Base-by-base conservation (phyloP, 1,140 invertebrate genomes). In the Lasioglossum albipes region DNA sequence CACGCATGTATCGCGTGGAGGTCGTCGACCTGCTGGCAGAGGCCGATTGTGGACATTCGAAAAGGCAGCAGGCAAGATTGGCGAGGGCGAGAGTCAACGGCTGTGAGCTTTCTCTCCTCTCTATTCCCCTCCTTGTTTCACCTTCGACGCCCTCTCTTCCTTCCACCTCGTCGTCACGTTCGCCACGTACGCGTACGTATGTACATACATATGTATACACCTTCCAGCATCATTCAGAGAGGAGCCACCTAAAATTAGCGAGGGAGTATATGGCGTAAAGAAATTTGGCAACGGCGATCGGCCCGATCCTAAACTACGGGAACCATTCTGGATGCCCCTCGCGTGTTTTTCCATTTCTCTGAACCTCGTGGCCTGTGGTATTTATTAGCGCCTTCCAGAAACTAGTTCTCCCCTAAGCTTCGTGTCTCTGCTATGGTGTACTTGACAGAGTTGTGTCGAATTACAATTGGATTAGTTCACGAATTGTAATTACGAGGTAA, bases 161-260 rank as follows among this genome's bases (percentile, higher is more conserved):
- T 61, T 59, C 59, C 54, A 73, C 45, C 61, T 45, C 52, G 61
- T 20, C 75, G 79, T n/a, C n/a, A n/a, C 88, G 79, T 78, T 64
- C 62, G 72, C 70, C 68, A 77, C 69, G 36, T 36, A 36, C 36
- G 27, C 45, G 45, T 10, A 45, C 45, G 45, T 45, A 45, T 12
- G 45, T 49, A 12, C 12, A 74, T 49, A 12, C 12, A 74, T 59
- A n/a, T n/a, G 72, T 42, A 22, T 76, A 81, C 27, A 27, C 86
- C 86, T 86, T 89, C 54, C 71, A 84, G 79, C 65, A 84, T 90
- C 88, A 90, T 91, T 89, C 88, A 90, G 78, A 54, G 52, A 52
- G 76, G 81, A 84, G 70, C 7, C 36, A 84, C 75, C 90, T 90
- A 89, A 91, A 89, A 90, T 90, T 91, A 90, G 86, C 84, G 84